These are phyloP conservation scores for Falco concolor DNA, from an alignment of 2,797 vertebrate genomes.

Conservation along the genomic window DNA sequence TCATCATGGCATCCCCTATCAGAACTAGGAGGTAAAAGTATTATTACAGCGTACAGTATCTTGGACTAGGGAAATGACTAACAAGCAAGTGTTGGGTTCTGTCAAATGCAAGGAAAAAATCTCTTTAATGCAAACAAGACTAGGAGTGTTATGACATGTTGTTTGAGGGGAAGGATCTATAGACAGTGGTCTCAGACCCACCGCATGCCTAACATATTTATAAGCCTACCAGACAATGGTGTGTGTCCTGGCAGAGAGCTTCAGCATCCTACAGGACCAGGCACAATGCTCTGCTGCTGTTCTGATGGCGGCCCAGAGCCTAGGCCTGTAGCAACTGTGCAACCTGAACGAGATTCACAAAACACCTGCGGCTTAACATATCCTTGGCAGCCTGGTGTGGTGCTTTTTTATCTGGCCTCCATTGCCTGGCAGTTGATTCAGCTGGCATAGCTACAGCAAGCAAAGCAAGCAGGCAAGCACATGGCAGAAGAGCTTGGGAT, in stretches of 20 bases:
- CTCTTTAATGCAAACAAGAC: not conserved
- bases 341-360: not conserved
- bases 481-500: not conserved
- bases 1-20: not conserved
- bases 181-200: not conserved
- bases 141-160: not conserved
- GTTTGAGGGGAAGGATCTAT: not conserved
- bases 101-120: not conserved
- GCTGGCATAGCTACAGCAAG: not conserved
- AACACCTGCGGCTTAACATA: not conserved
- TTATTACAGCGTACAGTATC: not conserved
- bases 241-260: not conserved
- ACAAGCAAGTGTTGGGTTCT: not conserved
- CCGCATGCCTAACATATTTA: not conserved
- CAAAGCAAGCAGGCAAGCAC: not conserved
- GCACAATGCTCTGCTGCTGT: not conserved
- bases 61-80: not conserved
- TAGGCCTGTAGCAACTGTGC: not conserved
- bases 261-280: not conserved
- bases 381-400: slow-evolving; percentile 11
- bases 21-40: not conserved
- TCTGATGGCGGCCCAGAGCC: not conserved
- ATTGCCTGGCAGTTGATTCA: not conserved
- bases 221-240: not conserved
- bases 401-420: not conserved